These are phyloP conservation scores for Halichoerus grypus DNA, from an alignment of 2,113 vertebrate species.

Conservation along the genomic window DNA sequence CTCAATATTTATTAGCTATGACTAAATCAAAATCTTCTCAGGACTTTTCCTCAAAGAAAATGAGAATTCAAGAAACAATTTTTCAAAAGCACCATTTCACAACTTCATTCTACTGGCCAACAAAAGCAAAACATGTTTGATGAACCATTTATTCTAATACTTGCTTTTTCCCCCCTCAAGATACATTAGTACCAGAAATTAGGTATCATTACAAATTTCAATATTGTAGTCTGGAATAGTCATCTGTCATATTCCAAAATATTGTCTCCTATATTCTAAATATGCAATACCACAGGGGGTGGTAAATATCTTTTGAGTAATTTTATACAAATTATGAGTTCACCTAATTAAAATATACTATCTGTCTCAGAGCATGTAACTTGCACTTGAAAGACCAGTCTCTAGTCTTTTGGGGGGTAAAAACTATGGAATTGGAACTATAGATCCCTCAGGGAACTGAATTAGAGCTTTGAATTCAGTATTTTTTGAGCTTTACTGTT, in stretches of 20 bases:
- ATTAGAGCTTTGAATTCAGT: neutral
- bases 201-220: neutral
- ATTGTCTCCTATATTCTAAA: neutral
- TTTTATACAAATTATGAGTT: conserved; percentile 17
- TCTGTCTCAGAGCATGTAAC: neutral
- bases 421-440: neutral
- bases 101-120: neutral
- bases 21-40: conserved; percentile 12
- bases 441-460: neutral
- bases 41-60: conserved; percentile 3
- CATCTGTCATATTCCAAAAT: neutral
- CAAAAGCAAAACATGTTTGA: neutral
- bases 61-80: conserved; percentile 29
- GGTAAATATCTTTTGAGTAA: neutral
- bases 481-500: neutral
- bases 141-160: neutral
- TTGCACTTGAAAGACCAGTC: neutral
- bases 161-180: neutral
- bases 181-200: neutral
- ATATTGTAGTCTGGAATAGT: neutral
- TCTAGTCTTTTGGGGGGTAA: neutral
- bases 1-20: neutral
- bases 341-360: neutral
- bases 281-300: neutral
- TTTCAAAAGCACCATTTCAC: neutral